Evolutionary conservation across 2,113 vertebrate species (phyloP).

Genomic region (Mesocricetus auratus): DNA sequence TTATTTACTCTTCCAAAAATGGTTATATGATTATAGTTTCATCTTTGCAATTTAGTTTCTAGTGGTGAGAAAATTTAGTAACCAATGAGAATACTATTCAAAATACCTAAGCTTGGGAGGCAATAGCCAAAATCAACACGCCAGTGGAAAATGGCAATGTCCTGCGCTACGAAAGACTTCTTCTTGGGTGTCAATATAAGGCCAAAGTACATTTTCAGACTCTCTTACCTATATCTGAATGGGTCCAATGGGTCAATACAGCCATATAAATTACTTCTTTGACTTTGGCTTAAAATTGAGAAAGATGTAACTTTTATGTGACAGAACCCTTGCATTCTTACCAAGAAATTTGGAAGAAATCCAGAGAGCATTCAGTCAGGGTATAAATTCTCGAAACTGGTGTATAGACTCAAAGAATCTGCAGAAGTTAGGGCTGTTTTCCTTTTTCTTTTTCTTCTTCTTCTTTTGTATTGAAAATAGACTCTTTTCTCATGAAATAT

Average conservation of each 20-base stretch:
- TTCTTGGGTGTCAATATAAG: neutral
- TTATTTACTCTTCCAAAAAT: rapidly evolving
- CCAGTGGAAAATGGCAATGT: neutral
- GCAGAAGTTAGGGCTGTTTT: neutral
- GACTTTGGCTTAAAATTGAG: rapidly evolving
- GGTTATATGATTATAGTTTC: neutral
- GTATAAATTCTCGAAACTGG: neutral
- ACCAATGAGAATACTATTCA: neutral
- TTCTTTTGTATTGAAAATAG: neutral
- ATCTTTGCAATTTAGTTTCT: neutral
- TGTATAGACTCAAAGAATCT: neutral
- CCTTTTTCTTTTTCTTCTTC: neutral
- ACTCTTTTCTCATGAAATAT: neutral
- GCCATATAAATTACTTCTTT: neutral
- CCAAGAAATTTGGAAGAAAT: neutral
- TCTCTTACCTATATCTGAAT: neutral
- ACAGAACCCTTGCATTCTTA: neutral
- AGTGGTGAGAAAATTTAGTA: neutral
- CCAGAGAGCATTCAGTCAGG: neutral
- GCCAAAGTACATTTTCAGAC: neutral
- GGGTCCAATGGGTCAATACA: too few relatives aligned
- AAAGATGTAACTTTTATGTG: neutral
- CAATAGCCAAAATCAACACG: neutral
- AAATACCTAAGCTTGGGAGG: neutral
- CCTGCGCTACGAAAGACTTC: neutral